phyloP scores from a whole-genome alignment of 2,888 invertebrate species.

The Linnaemya tessellans region DNA sequence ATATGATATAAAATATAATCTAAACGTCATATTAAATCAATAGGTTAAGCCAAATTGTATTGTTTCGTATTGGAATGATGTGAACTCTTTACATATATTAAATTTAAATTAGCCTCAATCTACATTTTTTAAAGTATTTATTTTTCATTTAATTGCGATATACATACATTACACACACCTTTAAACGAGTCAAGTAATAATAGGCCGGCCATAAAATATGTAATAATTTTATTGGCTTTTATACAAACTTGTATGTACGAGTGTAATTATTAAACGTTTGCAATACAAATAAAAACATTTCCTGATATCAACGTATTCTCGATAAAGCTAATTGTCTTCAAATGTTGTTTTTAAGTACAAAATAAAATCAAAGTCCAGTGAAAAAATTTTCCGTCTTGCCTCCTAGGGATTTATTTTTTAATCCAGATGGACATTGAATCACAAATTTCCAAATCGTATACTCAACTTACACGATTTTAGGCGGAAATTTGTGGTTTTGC shows the following conservation, averaged over 20 bases:
- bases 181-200: neutral
- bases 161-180: neutral
- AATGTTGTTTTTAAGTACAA: neutral
- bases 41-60: conserved; percentile 5
- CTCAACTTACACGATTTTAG: too few species aligned
- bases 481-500: too few species aligned
- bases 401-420: too few species aligned
- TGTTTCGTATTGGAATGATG: neutral
- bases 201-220: neutral
- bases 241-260: neutral
- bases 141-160: neutral
- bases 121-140: neutral
- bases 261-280: too few species aligned
- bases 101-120: neutral
- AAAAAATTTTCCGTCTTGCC: too few species aligned
- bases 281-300: neutral
- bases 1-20: neutral
- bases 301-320: neutral
- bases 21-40: conserved; percentile 5
- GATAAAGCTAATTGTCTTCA: neutral
- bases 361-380: neutral
- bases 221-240: neutral
- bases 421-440: too few species aligned
- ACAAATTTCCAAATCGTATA: too few species aligned
- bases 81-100: neutral